Conservation (phyloP, 1,140 invertebrate genomes). For the Caenorhabditis tropicalis region DNA sequence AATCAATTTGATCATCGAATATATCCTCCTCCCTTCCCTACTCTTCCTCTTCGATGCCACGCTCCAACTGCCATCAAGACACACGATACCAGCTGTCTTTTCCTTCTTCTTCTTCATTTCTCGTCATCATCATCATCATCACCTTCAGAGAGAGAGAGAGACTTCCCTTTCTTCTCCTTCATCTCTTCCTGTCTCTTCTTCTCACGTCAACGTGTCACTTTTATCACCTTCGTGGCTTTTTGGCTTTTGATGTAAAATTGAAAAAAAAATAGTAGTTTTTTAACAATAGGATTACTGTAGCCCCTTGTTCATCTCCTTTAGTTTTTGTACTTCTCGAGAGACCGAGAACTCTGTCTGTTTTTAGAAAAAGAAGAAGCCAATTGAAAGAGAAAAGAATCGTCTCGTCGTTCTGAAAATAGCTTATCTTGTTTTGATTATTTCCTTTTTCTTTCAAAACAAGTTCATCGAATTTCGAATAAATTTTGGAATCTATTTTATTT, state of each 20-base stretch:
- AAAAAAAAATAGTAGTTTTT: not conserved
- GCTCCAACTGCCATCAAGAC: slow-evolving; percentile 14
- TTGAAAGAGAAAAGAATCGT: too few species aligned
- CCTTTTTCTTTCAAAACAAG: too few species aligned
- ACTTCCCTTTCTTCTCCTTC: not conserved
- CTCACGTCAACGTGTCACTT: slow-evolving; percentile 35
- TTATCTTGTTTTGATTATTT: too few species aligned
- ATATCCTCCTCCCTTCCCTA: not conserved
- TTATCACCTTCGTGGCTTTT: slow-evolving; percentile 43
- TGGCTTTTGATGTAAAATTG: slow-evolving; percentile 32
- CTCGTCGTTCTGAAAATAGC: too few species aligned
- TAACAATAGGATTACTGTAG: too few species aligned
- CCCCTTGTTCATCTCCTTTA: too few species aligned
- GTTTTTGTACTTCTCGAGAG: too few species aligned
- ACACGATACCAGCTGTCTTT: slow-evolving; percentile 23
- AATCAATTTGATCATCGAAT: slow-evolving; percentile 39
- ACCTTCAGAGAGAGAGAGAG: not conserved
- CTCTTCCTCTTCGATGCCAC: not conserved
- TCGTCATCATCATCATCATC: slow-evolving; percentile 33
- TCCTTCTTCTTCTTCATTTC: not conserved
- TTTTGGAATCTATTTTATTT: too few species aligned
- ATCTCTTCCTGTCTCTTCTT: not conserved
- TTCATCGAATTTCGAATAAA: too few species aligned
- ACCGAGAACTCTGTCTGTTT: too few species aligned
- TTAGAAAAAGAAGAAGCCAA: too few species aligned